A percentile compares a stretch with the other conserved stretches of the same genome.
Conservation (phyloP, 2,888 invertebrate genomes). For the Trypoxylon attenuatum region DNA sequence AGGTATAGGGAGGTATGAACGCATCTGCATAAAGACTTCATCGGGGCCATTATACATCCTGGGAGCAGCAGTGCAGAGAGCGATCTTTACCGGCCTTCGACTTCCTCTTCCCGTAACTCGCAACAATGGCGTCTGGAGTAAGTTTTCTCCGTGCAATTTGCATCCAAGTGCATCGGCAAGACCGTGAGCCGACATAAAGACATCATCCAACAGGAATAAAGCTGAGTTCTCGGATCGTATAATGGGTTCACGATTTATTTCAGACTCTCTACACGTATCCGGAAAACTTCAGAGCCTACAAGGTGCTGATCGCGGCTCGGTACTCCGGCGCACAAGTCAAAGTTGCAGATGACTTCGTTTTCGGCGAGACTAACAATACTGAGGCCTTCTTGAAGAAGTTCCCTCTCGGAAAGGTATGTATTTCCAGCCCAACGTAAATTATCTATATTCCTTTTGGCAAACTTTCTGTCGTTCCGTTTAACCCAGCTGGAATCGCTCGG, state of each 20-base stretch:
- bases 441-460: neutral
- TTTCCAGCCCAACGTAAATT: neutral
- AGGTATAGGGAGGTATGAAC: slow-evolving; percentile 16
- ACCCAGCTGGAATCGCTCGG: slow-evolving; percentile 26
- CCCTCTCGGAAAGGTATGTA: slow-evolving; percentile 96
- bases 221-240: slow-evolving; percentile 13
- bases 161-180: slow-evolving; percentile 67
- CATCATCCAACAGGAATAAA: neutral
- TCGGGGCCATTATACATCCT: too few species aligned
- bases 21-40: slow-evolving; percentile 13
- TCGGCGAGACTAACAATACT: slow-evolving; percentile 95
- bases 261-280: slow-evolving; percentile 99
- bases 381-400: slow-evolving; percentile 93
- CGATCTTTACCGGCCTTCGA: slow-evolving; percentile 70
- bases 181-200: slow-evolving; percentile 19
- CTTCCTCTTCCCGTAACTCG: slow-evolving; percentile 72
- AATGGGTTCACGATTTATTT: slow-evolving; percentile 60
- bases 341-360: slow-evolving; percentile 89
- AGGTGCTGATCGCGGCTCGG: slow-evolving; percentile 97
- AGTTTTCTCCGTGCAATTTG: slow-evolving; percentile 69
- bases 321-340: slow-evolving; percentile 93
- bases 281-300: slow-evolving; percentile 98
- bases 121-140: slow-evolving; percentile 78
- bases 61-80: slow-evolving; percentile 20
- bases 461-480: neutral